Evolutionary conservation across 2,113 vertebrate genomes (phyloP).

Genomic region (Phoenicopterus ruber): DNA sequence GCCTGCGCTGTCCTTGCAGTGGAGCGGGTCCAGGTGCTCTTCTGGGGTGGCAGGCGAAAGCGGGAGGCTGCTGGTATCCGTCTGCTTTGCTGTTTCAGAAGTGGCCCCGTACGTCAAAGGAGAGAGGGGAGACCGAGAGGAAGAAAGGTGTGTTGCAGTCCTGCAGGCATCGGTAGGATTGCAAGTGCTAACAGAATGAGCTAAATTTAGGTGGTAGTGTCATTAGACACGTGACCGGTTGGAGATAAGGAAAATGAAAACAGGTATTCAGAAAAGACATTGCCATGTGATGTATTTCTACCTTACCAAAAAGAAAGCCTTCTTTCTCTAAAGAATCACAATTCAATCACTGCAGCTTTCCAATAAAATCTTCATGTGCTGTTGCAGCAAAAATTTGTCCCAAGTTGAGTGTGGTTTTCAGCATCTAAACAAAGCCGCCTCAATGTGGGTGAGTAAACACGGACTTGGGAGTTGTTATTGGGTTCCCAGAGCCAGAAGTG

Average conservation of each 20-base stretch:
- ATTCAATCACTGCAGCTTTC: neutral
- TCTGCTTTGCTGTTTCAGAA: neutral
- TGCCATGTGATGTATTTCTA: neutral
- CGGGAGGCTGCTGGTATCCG: neutral
- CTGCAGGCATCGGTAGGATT: neutral
- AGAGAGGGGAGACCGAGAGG: neutral
- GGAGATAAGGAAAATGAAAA: slow-evolving; percentile 54
- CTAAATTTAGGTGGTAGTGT: slow-evolving; percentile 62
- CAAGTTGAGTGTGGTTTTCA: neutral
- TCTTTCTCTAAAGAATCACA: neutral
- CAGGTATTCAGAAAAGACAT: slow-evolving; percentile 3
- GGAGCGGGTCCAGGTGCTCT: neutral
- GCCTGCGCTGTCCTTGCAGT: neutral
- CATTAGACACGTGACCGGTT: slow-evolving; percentile 23
- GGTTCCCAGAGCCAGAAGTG: neutral
- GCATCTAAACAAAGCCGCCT: neutral
- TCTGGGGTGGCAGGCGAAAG: neutral
- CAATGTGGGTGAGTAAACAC: neutral
- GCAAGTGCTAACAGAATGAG: slow-evolving; percentile 28
- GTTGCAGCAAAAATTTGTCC: neutral
- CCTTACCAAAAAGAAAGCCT: neutral
- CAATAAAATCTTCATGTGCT: neutral
- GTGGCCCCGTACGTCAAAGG: fast-evolving
- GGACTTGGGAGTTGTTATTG: neutral
- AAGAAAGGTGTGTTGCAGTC: slow-evolving; percentile 34